Evolutionary conservation across 2,113 vertebrate species (phyloP).

Genomic region (Eupsittula cactorum): DNA sequence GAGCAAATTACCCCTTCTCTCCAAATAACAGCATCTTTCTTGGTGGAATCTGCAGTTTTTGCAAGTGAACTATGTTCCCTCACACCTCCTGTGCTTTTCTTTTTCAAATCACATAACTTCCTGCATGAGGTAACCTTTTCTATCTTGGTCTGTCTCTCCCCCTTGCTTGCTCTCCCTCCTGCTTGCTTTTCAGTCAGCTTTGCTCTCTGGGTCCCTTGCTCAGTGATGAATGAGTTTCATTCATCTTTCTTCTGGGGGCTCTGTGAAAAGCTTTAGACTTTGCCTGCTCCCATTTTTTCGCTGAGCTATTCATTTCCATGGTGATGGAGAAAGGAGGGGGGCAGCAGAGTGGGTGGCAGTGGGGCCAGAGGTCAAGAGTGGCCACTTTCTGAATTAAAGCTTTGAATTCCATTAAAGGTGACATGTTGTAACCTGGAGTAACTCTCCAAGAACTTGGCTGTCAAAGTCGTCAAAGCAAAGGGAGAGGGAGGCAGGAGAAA

Average conservation of each 20-base stretch:
- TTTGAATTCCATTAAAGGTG: conserved; percentile 76
- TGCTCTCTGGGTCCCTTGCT: conserved; percentile 72
- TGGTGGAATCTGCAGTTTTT: not conserved
- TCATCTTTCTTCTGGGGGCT: conserved; percentile 76
- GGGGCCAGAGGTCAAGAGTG: conserved; percentile 80
- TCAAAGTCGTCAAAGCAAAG: conserved; percentile 67
- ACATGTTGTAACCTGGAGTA: conserved; percentile 77
- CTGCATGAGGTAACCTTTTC: conserved; percentile 67
- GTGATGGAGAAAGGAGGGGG: conserved; percentile 73
- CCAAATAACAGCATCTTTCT: not conserved
- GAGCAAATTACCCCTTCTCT: not conserved
- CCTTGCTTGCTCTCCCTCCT: conserved; percentile 41
- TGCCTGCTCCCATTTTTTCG: conserved; percentile 80
- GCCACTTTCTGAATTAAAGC: conserved; percentile 79
- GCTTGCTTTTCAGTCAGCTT: conserved; percentile 58
- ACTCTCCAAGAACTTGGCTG: conserved; percentile 73
- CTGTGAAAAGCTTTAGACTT: conserved; percentile 80
- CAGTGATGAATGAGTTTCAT: conserved; percentile 83
- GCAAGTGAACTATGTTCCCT: not conserved
- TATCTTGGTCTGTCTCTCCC: conserved; percentile 12
- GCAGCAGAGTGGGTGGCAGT: conserved; percentile 73
- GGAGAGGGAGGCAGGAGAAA: conserved; percentile 35
- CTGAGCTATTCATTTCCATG: conserved; percentile 78
- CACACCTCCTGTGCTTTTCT: conserved; percentile 39
- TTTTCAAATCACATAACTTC: conserved; percentile 56